Evolutionary conservation across 2,797 vertebrate species (phyloP).

Genomic region (Catostomus latipinnis): DNA sequence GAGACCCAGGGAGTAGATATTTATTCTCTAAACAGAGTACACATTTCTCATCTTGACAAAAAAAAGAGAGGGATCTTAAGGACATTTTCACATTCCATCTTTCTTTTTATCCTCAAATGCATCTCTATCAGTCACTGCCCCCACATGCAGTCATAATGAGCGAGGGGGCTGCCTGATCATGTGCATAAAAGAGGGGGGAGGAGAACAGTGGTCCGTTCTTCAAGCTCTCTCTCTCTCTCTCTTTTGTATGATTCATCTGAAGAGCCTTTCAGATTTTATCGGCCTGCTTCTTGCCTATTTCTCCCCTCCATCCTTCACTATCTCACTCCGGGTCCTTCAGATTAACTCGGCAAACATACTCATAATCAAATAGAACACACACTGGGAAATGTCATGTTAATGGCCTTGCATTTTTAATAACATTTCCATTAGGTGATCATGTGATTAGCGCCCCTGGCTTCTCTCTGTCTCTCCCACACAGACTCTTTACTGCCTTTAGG

Average conservation of each 20-base stretch:
- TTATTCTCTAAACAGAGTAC: neutral
- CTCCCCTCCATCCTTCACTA: slow-evolving; percentile 12
- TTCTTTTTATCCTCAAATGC: slow-evolving; percentile 33
- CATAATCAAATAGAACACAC: slow-evolving; percentile 63
- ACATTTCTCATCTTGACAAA: neutral
- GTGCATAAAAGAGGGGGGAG: slow-evolving; percentile 39
- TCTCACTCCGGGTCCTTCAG: slow-evolving; percentile 46
- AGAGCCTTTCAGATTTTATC: slow-evolving; percentile 55
- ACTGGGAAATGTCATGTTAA: slow-evolving; percentile 71
- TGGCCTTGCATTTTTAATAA: slow-evolving; percentile 72
- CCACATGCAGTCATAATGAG: slow-evolving; percentile 22
- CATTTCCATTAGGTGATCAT: slow-evolving; percentile 72
- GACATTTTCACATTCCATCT: slow-evolving; percentile 3
- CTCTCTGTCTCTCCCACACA: slow-evolving; percentile 50
- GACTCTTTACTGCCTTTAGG: slow-evolving; percentile 42
- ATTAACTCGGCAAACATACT: slow-evolving; percentile 64
- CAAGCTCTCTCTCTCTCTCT: slow-evolving; percentile 20
- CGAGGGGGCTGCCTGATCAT: slow-evolving; percentile 39
- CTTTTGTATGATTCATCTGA: slow-evolving; percentile 45
- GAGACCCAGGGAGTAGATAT: too few species aligned
- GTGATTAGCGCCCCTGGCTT: slow-evolving; percentile 59
- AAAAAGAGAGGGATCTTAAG: neutral
- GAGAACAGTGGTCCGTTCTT: slow-evolving; percentile 40
- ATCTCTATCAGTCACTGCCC: slow-evolving; percentile 23
- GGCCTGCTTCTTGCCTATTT: slow-evolving; percentile 15